Percentiles rank a stretch among this genome's conserved stretches.
These are phyloP conservation scores for Danio kyathit DNA, from an alignment of 2,797 vertebrate genomes.

Conservation along the genomic window DNA sequence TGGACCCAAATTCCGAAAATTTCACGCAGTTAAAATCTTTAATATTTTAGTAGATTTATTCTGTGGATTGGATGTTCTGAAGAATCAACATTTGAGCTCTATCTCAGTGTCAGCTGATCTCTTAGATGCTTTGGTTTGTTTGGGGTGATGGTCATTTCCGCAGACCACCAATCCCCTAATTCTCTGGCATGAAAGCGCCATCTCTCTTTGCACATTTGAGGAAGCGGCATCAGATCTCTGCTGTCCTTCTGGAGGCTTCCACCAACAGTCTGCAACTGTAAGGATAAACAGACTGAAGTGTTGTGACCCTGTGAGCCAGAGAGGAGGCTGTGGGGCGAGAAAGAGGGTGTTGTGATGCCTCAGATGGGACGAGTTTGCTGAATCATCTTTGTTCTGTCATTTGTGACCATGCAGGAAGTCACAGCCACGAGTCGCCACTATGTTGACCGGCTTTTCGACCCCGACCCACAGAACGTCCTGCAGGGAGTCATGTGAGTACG, in stretches of 20 bases:
- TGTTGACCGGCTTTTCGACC: slow-evolving; percentile 98
- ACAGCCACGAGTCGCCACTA: slow-evolving; percentile 99
- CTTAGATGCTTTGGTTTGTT: slow-evolving; percentile 13
- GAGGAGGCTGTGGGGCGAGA: slow-evolving; percentile 4
- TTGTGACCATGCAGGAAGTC: slow-evolving; percentile 88
- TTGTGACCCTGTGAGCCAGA: slow-evolving; percentile 14
- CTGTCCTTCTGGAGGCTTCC: slow-evolving; percentile 26
- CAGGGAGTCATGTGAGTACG: slow-evolving; percentile 99
- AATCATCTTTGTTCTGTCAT: slow-evolving; percentile 58
- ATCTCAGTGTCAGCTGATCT: neutral
- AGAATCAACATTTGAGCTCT: slow-evolving; percentile 7
- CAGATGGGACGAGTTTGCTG: slow-evolving; percentile 27
- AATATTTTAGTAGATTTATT: neutral
- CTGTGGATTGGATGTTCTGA: neutral
- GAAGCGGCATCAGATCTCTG: slow-evolving; percentile 13
- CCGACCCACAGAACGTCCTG: slow-evolving; percentile 97
- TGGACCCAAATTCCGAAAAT: too few relatives aligned
- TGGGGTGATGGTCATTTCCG: slow-evolving; percentile 5
- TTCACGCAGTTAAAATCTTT: too few relatives aligned
- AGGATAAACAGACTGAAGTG: slow-evolving; percentile 35
- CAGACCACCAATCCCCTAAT: slow-evolving; percentile 5
- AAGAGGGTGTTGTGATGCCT: slow-evolving; percentile 2
- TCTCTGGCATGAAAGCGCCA: slow-evolving; percentile 15
- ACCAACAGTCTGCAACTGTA: slow-evolving; percentile 15
- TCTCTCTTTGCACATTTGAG: neutral